phyloP scores from a whole-genome alignment of 23 tunicate species.

The Styela clava region DNA sequence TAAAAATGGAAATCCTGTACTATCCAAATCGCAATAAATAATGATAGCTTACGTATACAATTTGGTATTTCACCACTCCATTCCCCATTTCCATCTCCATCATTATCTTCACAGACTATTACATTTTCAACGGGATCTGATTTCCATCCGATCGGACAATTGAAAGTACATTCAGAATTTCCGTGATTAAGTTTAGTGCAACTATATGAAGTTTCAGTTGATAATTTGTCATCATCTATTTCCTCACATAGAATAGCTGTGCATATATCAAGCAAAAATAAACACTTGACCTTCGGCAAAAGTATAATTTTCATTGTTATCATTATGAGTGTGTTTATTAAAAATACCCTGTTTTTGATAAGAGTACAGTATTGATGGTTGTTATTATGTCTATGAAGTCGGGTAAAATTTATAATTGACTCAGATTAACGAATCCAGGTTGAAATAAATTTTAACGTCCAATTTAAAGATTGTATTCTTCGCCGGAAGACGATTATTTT shows the following conservation, averaged over 20 bases:
- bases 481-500: too few relatives aligned
- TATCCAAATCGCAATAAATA: too few relatives aligned
- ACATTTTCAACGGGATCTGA: not conserved
- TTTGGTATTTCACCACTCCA: conserved; percentile 10
- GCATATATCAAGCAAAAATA: not conserved
- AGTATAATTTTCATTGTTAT: not conserved
- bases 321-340: too few relatives aligned
- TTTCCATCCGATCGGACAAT: conserved; percentile 9
- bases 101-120: conserved; percentile 12
- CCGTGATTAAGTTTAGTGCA: conserved; percentile 25
- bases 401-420: too few relatives aligned
- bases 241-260: conserved; percentile 6
- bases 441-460: too few relatives aligned
- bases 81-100: conserved; percentile 23
- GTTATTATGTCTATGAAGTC: too few relatives aligned
- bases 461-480: too few relatives aligned
- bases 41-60: conserved; percentile 11
- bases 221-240: not conserved
- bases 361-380: too few relatives aligned
- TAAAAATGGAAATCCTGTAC: too few relatives aligned
- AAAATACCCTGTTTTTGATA: too few relatives aligned
- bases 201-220: conserved; percentile 3
- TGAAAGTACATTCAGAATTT: conserved; percentile 9
- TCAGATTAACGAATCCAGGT: too few relatives aligned
- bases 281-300: not conserved